Conservation (phyloP, 35 echinoderm and acorn worm genomes). For the Acanthaster planci region DNA sequence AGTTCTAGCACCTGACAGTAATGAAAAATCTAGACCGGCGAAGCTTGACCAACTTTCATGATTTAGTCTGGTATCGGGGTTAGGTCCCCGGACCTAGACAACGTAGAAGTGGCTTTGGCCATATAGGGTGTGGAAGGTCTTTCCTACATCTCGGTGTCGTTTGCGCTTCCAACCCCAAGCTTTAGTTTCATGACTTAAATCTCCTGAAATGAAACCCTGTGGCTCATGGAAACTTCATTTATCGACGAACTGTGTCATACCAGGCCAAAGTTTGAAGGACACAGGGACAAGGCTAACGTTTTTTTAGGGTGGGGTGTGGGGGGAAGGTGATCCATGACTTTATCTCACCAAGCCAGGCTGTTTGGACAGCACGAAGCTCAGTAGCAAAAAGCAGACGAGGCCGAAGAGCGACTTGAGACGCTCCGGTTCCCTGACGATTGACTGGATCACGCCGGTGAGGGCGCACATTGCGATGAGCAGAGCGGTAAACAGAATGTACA, state of each 20-base stretch:
- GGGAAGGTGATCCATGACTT: no score
- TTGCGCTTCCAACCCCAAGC: no score
- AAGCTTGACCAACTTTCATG: neutral
- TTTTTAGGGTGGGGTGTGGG: no score
- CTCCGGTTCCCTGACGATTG: slow-evolving; percentile 57
- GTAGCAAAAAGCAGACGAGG: slow-evolving; percentile 60
- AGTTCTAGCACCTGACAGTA: neutral
- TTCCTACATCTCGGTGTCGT: no score
- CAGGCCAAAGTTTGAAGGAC: no score
- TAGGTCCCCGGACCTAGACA: neutral
- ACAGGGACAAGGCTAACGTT: no score
- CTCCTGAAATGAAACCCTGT: no score
- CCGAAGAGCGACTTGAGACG: slow-evolving; percentile 79
- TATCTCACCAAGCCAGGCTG: slow-evolving; percentile 76
- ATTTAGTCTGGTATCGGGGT: neutral
- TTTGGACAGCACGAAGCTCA: slow-evolving; percentile 76
- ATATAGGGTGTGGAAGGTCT: no score
- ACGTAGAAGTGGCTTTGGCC: no score
- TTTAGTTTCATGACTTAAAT: no score
- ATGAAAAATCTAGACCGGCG: neutral
- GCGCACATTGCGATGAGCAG: slow-evolving; percentile 55
- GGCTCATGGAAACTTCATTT: no score
- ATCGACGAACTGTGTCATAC: no score
- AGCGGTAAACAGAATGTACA: slow-evolving; percentile 53
- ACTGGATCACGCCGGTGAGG: slow-evolving; percentile 71